Base-by-base conservation (phyloP, 2,113 vertebrate species). In the Leucopsar rothschildi region DNA sequence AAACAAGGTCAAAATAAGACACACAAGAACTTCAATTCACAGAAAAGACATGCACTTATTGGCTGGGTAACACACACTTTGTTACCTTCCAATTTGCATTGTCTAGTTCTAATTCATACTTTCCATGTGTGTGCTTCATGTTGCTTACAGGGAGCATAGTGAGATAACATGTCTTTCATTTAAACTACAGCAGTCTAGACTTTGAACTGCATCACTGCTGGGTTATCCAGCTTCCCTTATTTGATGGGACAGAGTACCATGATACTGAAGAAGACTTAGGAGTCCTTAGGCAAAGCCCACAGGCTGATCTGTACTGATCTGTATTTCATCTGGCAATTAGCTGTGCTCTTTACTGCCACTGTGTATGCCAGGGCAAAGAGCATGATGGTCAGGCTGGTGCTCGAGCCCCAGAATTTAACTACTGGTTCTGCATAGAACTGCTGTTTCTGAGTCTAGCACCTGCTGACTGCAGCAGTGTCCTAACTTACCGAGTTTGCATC, bases 341-440 rank as follows among this genome's bases (percentile, higher is more conserved):
- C 33, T 69, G 24, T 47, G 11, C 16, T 33, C 12, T 50, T 39
- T 64, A 1, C 27, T 57, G 45, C 1, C 5, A 2, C 63, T 49
- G 14, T 39, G 1, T 45, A 1, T 56, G 37, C n/a, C 5, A 19
- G 14, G 20, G 10, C 0, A 0, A 27, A 8, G 15, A 68, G 15
- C 27, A 4, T 0, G 0, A 7, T 37, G 47, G 57, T 53, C 52
- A 79, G 29, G 15, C 44, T 79, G 33, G 17, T 76, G 52, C 49
- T 40, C 1, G 2, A 76, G n/a, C 39, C 27, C 35, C 53, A 4
- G 8, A 29, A 82, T 7, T 50, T 31, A 55, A 5, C 47, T 42
- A 1, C 39, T 44, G 4, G 44, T 87, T 52, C 35, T 85, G 37
- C 16, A 11, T 6, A 28, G 27, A 28, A 28, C 15, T 28, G 27